phyloP scores from a whole-genome alignment of 2,888 invertebrate genomes.

The Stomorhina lunata region DNA sequence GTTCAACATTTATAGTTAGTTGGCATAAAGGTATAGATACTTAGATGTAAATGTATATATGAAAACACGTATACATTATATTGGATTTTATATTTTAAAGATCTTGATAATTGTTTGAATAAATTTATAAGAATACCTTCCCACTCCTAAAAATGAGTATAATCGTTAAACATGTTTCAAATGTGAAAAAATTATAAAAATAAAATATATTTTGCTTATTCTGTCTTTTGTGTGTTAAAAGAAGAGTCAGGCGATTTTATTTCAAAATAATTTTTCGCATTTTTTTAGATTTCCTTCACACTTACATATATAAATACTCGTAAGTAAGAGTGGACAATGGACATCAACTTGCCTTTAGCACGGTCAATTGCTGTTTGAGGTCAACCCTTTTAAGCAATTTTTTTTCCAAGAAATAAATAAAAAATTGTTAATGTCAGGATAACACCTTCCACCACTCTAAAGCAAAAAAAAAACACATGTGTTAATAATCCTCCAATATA shows the following conservation, averaged over 20 bases:
- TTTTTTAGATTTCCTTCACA: neutral
- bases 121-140: too few relatives aligned
- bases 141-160: constrained; percentile 10
- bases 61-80: too few relatives aligned
- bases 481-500: constrained; percentile 40
- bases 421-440: constrained; percentile 40
- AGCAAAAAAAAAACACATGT: constrained; percentile 45
- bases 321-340: constrained; percentile 44
- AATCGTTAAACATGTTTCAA: too few relatives aligned
- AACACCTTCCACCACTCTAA: constrained; percentile 55
- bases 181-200: constrained; percentile 32
- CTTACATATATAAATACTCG: too few relatives aligned
- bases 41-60: too few relatives aligned
- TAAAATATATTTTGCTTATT: constrained; percentile 33
- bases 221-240: constrained; percentile 38
- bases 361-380: constrained; percentile 64
- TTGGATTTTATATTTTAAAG: too few relatives aligned
- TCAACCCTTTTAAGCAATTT: constrained; percentile 55
- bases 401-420: constrained; percentile 3
- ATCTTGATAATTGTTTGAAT: too few relatives aligned
- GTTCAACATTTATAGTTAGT: too few relatives aligned
- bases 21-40: too few relatives aligned
- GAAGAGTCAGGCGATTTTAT: constrained; percentile 17
- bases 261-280: constrained; percentile 9
- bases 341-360: constrained; percentile 54